Percentiles rank a stretch among this genome's conserved stretches.
phyloP scores from a whole-genome alignment of 1,140 invertebrate genomes.

The Tetramorium alpestre region DNA sequence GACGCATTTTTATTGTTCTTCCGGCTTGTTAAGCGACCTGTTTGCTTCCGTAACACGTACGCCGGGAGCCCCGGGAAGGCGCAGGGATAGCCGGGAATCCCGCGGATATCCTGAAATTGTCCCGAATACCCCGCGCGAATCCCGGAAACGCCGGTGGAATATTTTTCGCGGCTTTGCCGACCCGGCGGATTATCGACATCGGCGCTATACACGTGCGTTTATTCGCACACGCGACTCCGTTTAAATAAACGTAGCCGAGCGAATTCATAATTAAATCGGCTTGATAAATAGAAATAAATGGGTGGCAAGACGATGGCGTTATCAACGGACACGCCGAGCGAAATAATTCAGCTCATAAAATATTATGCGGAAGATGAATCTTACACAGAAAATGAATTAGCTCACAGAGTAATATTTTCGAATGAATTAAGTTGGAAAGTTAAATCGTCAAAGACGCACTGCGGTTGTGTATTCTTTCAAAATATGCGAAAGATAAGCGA shows the following conservation, averaged over 20 bases:
- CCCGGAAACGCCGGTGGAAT: slow-evolving; percentile 60
- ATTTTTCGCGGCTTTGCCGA: slow-evolving; percentile 60
- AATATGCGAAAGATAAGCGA: not conserved
- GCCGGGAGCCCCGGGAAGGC: slow-evolving; percentile 39
- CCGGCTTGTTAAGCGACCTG: slow-evolving; percentile 64
- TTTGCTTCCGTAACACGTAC: slow-evolving; percentile 67
- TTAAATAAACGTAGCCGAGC: slow-evolving; percentile 20
- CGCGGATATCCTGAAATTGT: slow-evolving; percentile 65
- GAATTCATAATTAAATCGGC: slow-evolving; percentile 44
- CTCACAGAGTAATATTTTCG: slow-evolving; percentile 25
- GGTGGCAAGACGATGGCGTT: not conserved
- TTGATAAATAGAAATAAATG: slow-evolving; percentile 41
- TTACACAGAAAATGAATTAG: slow-evolving; percentile 31
- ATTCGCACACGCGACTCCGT: slow-evolving; percentile 34
- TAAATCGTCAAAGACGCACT: not conserved
- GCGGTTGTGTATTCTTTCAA: slow-evolving; percentile 9
- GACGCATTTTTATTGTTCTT: slow-evolving; percentile 59
- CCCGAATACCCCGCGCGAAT: slow-evolving; percentile 44
- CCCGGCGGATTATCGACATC: slow-evolving; percentile 66
- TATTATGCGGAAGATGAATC: slow-evolving; percentile 12
- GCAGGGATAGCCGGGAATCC: slow-evolving; percentile 58
- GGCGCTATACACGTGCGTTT: slow-evolving; percentile 28
- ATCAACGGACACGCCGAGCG: not conserved
- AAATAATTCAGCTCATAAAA: slow-evolving; percentile 31
- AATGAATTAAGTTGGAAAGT: slow-evolving; percentile 31